Evolutionary conservation across 2,113 vertebrate species (phyloP).

Genomic region (Clarias magur): DNA sequence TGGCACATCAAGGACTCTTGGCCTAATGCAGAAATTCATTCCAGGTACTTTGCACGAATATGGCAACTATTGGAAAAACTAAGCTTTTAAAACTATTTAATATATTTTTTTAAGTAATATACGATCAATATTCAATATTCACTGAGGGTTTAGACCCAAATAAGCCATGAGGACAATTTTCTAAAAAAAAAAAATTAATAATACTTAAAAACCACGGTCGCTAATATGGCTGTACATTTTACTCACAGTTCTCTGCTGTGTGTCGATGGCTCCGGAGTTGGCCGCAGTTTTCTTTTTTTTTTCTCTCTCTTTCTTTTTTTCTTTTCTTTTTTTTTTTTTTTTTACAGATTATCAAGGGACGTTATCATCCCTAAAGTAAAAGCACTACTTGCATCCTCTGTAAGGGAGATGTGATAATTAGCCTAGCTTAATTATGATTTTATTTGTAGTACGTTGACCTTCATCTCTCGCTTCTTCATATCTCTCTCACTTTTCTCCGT

Average conservation of each 20-base stretch:
- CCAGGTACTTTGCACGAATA: too few species aligned
- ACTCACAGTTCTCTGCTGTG: background rate
- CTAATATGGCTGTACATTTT: background rate
- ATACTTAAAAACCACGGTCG: too few species aligned
- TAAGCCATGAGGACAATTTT: background rate
- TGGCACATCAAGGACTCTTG: too few species aligned
- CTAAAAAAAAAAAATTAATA: background rate
- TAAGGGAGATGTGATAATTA: slow-evolving; percentile 24
- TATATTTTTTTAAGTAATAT: background rate
- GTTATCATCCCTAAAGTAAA: slow-evolving; percentile 31
- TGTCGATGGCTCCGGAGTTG: background rate
- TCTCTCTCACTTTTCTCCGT: background rate
- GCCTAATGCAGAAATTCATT: too few species aligned
- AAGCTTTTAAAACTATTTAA: too few species aligned
- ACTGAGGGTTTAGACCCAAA: background rate
- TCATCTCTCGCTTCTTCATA: slow-evolving; percentile 42
- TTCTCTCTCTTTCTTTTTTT: background rate
- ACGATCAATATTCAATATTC: background rate
- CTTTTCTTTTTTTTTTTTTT: background rate
- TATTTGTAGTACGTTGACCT: slow-evolving; percentile 22
- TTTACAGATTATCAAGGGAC: background rate
- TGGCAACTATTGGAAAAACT: background rate
- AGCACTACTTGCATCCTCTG: slow-evolving; percentile 1
- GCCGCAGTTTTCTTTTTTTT: background rate
- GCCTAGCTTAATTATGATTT: slow-evolving; percentile 44